phyloP scores from a whole-genome alignment of 1,140 invertebrate genomes.

The Hylaeus volcanicus region DNA sequence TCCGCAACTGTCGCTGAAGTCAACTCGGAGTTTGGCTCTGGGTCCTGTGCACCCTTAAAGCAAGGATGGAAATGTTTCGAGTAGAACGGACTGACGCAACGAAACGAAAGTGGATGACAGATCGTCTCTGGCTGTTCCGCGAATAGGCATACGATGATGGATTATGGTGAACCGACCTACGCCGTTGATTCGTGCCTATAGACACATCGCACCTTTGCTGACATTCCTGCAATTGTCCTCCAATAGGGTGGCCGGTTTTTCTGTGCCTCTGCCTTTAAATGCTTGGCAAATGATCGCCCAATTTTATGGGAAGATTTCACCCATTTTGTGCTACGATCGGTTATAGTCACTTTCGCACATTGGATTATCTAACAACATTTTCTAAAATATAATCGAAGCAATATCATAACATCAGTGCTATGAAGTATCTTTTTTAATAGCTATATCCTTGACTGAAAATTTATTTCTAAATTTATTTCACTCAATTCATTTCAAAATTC shows the following conservation, averaged over 20 bases:
- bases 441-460: too few relatives aligned
- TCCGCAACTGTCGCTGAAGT: too few relatives aligned
- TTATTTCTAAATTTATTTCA: too few relatives aligned
- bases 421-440: too few relatives aligned
- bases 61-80: slow-evolving; percentile 46
- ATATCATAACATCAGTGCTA: too few relatives aligned
- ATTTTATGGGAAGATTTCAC: slow-evolving; percentile 66
- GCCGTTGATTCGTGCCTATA: slow-evolving; percentile 58
- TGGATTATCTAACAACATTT: too few relatives aligned
- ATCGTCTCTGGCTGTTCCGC: slow-evolving; percentile 73
- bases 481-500: too few relatives aligned
- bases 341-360: not conserved
- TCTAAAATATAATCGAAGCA: not conserved
- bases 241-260: slow-evolving; percentile 41
- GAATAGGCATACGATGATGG: slow-evolving; percentile 78
- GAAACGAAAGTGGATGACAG: slow-evolving; percentile 77
- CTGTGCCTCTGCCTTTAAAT: slow-evolving; percentile 41
- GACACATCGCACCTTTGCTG: slow-evolving; percentile 61
- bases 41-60: not conserved
- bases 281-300: slow-evolving; percentile 67
- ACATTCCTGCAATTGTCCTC: slow-evolving; percentile 61
- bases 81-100: slow-evolving; percentile 68
- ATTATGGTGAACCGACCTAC: slow-evolving; percentile 68
- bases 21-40: too few relatives aligned
- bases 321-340: not conserved